Evolutionary conservation across 1,140 invertebrate species (phyloP), one percentile per base, ranked within the genome.

Genomic region (Holotrichia oblita): DNA sequence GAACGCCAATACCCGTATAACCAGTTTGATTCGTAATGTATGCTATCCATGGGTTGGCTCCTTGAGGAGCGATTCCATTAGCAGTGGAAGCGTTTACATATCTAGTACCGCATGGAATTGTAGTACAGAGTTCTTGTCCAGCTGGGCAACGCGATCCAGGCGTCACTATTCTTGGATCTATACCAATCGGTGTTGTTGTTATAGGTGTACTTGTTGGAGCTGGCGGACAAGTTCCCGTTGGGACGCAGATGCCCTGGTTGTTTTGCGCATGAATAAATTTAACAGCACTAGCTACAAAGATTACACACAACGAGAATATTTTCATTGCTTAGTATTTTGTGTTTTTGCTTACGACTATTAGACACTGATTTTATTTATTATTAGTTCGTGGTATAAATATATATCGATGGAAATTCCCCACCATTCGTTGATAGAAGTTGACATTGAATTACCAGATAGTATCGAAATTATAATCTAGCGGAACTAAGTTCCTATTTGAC

Each of bases 1-100:
- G 80, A 9, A 84, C 85, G 6, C 85, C 85, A 64, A 83, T 82
- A 34, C 85, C 85, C 0, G 83, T 80, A 64, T 84, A 86, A 22
- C 59, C 61, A 6, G 83, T 85, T 14, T 79, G 78, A 79, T 84
- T 85, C 48, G 77, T 80, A 3, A 86, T 27, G 72, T 81, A 86
- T n/a, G 82, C 85, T 77, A 84, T 83, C 85, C 85, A 86, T 59
- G 85, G 85, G 40, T 81, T 82, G 20, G 83, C 84, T 6, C 84
- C 84, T 22, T 73, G 76, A n/a, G 48, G 42, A 10, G 80, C 77
- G 12, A 40, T n/a, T 7, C 83, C 84, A 78, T 83, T 79, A 6
- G 20, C 78, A 3, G 76, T 83, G 20, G 10, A 78, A 7, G 79
- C 77, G 10, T 73, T 74, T 24, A 82, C 79, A 48, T 80, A 80